Evolutionary conservation across 2,888 invertebrate species (phyloP).

Genomic region (Perizoma affinitatum): DNA sequence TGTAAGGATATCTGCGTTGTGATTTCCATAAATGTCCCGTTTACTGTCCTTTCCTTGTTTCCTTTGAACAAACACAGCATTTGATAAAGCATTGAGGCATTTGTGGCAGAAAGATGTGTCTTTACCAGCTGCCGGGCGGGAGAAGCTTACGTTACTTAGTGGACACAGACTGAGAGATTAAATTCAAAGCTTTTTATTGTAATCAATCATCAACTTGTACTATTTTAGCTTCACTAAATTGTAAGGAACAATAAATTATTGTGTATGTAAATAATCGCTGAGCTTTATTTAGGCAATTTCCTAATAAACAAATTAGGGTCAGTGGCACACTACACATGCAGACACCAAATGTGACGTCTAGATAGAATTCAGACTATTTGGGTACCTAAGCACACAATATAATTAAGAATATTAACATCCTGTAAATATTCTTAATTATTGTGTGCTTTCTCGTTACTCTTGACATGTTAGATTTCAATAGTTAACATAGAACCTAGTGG

Average conservation of each 20-base stretch:
- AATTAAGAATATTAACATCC: too few relatives aligned
- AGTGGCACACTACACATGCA: constrained; percentile 5
- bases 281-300: constrained; percentile 79
- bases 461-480: too few relatives aligned
- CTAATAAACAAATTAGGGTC: constrained; percentile 41
- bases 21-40: constrained; percentile 77
- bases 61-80: constrained; percentile 46
- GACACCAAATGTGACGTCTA: neutral
- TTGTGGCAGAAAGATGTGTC: constrained; percentile 74
- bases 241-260: constrained; percentile 85
- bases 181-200: constrained; percentile 81
- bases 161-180: constrained; percentile 69
- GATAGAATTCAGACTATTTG: neutral
- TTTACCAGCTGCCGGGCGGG: constrained; percentile 65
- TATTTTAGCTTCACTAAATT: constrained; percentile 83
- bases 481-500: too few relatives aligned
- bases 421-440: too few relatives aligned
- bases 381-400: neutral
- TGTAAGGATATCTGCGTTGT: constrained; percentile 86
- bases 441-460: too few relatives aligned
- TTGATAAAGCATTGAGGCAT: constrained; percentile 54
- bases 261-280: constrained; percentile 82
- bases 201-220: constrained; percentile 80
- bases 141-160: constrained; percentile 74
- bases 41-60: constrained; percentile 65